Evolutionary conservation across 2,113 vertebrate genomes (phyloP), one percentile per base, ranked within the genome.

Genomic region (Dicrurus megarhynchus): DNA sequence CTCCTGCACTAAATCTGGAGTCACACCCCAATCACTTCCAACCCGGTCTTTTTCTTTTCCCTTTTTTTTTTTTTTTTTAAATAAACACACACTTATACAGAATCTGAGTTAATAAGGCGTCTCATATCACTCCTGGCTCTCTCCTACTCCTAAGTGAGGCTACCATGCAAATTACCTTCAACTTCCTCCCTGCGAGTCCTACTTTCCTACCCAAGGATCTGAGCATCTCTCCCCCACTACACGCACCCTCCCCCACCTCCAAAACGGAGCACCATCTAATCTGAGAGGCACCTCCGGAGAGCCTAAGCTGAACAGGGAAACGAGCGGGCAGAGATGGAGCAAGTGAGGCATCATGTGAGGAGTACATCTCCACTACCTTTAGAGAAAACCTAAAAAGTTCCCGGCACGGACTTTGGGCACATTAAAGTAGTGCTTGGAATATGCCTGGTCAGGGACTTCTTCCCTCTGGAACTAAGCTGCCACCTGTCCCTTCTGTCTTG

Each of bases 141-240:
- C 49, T 90, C 23, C 30, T 35, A 76, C 80, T 97, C 74, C 93
- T 96, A 96, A 97, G 85, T 2, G 0, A 80, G 50, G 75, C 19
- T 50, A 81, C 75, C 81, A 84, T 76, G 95, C 85, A 97, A 97
- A 98, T 98, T 87, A 71, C 68, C 86, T 97, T 95, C 96, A 98
- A 98, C 97, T 98, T 98, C 96, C 89, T 97, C 91, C 95, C 89
- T 92, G 16, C 1, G 4, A 75, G 90, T 95, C 96, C 91, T 96
- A 97, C 94, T 98, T 97, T 96, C 79, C 42, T 88, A 95, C 41
- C 84, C 60, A 24, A 95, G 57, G 24, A 98, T 95, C 94, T 2
- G 3, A 92, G 70, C 41, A 94, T 90, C 55, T 94, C 46, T 96
- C 87, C 95, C 91, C 79, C 74, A 95, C 95, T 94, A 95, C 95